Evolutionary conservation across 2,113 vertebrate species (phyloP).

Genomic region (Rhizomys pruinosus): DNA sequence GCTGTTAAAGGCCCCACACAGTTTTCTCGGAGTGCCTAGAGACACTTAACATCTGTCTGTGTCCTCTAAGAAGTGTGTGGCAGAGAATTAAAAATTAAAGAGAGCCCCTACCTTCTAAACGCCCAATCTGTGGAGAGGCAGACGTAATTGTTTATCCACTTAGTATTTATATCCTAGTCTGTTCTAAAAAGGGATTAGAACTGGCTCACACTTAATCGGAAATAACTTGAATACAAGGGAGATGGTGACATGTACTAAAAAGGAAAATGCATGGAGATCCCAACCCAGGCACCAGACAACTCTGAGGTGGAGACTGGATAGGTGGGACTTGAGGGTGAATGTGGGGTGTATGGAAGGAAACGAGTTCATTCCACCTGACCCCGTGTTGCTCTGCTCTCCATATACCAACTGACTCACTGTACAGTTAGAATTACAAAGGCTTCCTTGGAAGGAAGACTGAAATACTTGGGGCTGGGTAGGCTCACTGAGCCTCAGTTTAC

Average conservation of each 20-base stretch:
- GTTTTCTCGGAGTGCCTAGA: neutral
- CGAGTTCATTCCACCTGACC: neutral
- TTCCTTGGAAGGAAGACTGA: neutral
- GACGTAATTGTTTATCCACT: conserved; percentile 55
- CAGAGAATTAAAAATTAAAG: neutral
- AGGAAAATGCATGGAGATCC: conserved; percentile 37
- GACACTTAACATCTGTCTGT: neutral
- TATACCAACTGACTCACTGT: neutral
- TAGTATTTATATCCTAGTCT: conserved; percentile 55
- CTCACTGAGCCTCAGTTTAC: neutral
- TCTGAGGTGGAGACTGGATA: neutral
- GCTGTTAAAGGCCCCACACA: neutral
- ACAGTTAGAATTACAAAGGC: neutral
- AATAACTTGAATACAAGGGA: conserved; percentile 54
- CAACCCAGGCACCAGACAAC: neutral
- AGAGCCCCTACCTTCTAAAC: conserved; percentile 27
- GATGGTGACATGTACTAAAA: conserved; percentile 58
- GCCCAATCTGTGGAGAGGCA: neutral
- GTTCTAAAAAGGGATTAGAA: conserved; percentile 63
- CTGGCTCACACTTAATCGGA: conserved; percentile 62
- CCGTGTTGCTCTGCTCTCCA: neutral
- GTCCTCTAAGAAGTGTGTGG: neutral
- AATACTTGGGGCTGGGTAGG: neutral
- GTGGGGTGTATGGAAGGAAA: neutral
- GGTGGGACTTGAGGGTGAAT: neutral